Conservation (phyloP, 2,888 invertebrate species). For the Bellardia pandia region DNA sequence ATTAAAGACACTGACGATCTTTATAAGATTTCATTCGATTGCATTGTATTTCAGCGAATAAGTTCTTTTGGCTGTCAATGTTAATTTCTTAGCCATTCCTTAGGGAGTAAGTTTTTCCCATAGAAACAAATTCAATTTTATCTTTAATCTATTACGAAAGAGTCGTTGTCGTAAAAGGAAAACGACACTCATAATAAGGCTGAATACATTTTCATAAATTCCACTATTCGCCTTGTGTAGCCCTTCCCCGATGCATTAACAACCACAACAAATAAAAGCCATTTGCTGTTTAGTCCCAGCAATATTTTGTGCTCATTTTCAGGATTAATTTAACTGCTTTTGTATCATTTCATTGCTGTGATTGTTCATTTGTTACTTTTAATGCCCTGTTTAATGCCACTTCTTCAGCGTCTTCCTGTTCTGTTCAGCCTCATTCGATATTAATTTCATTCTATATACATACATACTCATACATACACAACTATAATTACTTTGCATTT, state of each 20-base stretch:
- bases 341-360: neutral
- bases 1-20: too few relatives aligned
- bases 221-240: neutral
- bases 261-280: neutral
- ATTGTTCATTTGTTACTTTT: neutral
- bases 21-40: too few relatives aligned
- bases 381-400: neutral
- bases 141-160: too few relatives aligned
- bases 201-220: too few relatives aligned
- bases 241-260: neutral
- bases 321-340: neutral
- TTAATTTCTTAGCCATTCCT: too few relatives aligned
- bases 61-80: too few relatives aligned
- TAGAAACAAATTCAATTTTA: too few relatives aligned
- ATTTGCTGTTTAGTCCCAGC: neutral
- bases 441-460: neutral
- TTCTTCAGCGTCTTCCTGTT: neutral
- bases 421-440: neutral
- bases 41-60: too few relatives aligned
- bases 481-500: neutral
- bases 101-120: too few relatives aligned
- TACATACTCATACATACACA: too few relatives aligned
- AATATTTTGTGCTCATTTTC: neutral
- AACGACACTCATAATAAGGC: too few relatives aligned
- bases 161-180: too few relatives aligned